A percentile compares a stretch with the other conserved stretches of the same genome.
Conservation (phyloP, 2,113 vertebrate genomes). For the Jaculus jaculus region DNA sequence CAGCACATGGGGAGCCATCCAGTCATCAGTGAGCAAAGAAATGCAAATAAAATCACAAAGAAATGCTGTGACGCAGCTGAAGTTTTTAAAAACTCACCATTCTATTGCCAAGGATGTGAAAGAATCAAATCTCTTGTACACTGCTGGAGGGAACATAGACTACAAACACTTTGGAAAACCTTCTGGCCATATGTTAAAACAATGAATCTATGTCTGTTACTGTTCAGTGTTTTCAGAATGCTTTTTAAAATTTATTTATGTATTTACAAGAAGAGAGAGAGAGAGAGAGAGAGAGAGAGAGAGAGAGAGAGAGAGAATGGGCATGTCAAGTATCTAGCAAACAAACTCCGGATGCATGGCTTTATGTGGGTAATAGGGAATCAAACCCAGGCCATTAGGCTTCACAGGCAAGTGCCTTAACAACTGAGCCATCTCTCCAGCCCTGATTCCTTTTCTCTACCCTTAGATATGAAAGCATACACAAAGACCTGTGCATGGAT, state of each 20-base stretch:
- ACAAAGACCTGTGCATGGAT: background rate
- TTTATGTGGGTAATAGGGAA: too few species aligned
- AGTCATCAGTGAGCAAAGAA: background rate
- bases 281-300: too few species aligned
- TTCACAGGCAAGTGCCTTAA: too few species aligned
- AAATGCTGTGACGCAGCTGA: background rate
- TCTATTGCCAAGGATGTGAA: background rate
- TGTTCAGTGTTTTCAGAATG: too few species aligned
- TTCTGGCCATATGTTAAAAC: background rate
- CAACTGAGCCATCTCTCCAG: too few species aligned
- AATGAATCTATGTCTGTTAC: background rate
- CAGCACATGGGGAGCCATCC: background rate
- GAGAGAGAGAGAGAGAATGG: too few species aligned
- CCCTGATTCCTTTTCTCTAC: background rate
- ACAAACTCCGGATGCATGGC: too few species aligned
- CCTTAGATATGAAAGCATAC: background rate
- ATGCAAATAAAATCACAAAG: background rate
- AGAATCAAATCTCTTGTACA: background rate
- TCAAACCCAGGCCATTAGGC: too few species aligned
- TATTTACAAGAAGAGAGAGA: too few species aligned
- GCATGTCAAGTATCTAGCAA: too few species aligned
- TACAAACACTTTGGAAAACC: background rate
- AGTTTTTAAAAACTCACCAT: background rate
- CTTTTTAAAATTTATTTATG: too few species aligned
- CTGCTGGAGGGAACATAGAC: background rate